These are phyloP conservation scores for Eupithecia insigniata DNA, from an alignment of 2,888 invertebrate genomes.

Conservation along the genomic window DNA sequence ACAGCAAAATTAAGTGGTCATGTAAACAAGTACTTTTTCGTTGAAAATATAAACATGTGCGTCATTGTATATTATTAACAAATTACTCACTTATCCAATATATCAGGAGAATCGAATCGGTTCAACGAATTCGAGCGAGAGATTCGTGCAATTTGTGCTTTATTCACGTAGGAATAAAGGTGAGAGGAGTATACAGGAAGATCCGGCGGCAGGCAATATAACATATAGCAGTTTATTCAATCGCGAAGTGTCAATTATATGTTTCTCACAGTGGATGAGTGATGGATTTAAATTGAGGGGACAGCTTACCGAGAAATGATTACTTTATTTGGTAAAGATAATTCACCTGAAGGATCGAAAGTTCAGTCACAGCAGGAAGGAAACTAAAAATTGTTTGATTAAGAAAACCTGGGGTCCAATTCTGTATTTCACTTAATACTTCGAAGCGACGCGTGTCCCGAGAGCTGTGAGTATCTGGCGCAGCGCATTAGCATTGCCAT, in stretches of 20 bases:
- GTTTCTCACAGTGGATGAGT: conserved; percentile 29
- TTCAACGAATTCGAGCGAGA: conserved; percentile 23
- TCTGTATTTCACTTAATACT: no score
- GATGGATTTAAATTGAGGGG: conserved; percentile 25
- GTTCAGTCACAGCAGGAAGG: not conserved
- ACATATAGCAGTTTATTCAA: conserved; percentile 43
- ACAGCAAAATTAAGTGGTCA: not conserved
- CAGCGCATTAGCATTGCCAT: no score
- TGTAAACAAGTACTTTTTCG: not conserved
- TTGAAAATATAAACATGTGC: conserved; percentile 12
- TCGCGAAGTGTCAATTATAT: conserved; percentile 34
- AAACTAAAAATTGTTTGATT: not conserved
- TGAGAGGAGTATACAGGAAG: not conserved
- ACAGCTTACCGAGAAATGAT: conserved; percentile 12
- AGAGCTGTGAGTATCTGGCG: no score
- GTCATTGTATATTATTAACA: conserved; percentile 22
- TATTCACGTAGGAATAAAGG: conserved; percentile 18
- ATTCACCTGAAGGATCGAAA: not conserved
- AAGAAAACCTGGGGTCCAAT: no score
- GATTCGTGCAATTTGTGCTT: conserved; percentile 17
- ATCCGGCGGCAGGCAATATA: conserved; percentile 31
- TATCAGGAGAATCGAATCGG: conserved; percentile 25
- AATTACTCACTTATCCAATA: conserved; percentile 37
- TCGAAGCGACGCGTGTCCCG: no score
- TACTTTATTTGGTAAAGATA: not conserved